phyloP scores from a whole-genome alignment of 2,113 vertebrate genomes.

The Thermophis baileyi region DNA sequence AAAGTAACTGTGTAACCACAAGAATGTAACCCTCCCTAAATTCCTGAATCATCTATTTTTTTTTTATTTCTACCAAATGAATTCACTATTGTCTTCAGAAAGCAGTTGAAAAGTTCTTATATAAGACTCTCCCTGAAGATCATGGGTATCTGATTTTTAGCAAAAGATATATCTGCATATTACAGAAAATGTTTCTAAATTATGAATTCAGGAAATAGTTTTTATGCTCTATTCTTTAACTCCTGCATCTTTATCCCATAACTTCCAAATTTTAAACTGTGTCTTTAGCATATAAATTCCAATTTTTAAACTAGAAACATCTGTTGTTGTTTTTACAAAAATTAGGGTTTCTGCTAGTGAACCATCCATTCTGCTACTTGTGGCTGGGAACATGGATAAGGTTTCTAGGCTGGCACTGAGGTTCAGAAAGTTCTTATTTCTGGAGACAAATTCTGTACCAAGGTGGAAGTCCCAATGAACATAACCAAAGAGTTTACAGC shows the following conservation, averaged over 20 bases:
- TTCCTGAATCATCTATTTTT: slow-evolving; percentile 49
- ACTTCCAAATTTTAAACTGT: background rate
- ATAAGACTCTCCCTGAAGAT: slow-evolving; percentile 51
- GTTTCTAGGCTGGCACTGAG: background rate
- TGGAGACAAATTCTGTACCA: background rate
- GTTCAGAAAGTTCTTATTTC: background rate
- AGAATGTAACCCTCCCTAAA: slow-evolving; percentile 28
- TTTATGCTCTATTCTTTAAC: slow-evolving; percentile 26
- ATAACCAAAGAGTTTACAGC: background rate
- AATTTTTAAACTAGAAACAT: background rate
- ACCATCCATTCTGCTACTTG: background rate
- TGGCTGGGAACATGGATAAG: background rate
- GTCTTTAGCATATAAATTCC: background rate
- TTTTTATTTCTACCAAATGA: slow-evolving; percentile 55
- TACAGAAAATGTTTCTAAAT: slow-evolving; percentile 37
- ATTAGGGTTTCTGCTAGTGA: background rate
- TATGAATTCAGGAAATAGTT: slow-evolving; percentile 37
- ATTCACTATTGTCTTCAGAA: slow-evolving; percentile 44
- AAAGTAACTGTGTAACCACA: slow-evolving; percentile 50
- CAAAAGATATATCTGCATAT: slow-evolving; percentile 30
- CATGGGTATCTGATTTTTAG: slow-evolving; percentile 36
- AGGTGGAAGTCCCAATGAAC: background rate
- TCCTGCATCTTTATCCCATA: background rate
- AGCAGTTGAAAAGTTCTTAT: slow-evolving; percentile 55
- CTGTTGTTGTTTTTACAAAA: background rate